Base-by-base conservation (phyloP, 2,113 vertebrate species). In the Erythrolamprus reginae region DNA sequence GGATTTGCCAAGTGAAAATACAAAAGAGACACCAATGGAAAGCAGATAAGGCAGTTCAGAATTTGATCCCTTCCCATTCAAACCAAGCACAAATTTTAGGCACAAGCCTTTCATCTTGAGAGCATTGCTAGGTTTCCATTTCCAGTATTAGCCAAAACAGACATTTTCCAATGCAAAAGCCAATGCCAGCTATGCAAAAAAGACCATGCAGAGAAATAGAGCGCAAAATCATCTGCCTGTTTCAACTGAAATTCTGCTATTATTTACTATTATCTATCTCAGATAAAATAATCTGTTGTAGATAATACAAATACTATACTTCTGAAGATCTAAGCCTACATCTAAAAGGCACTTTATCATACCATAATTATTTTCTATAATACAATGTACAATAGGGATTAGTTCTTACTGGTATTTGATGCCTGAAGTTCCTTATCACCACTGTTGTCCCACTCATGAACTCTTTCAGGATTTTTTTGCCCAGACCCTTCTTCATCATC, bases 371-470 rank as follows among this genome's bases (percentile, higher is more conserved):
- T 24, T 24, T 28, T 86, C 24, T 56, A 58, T 51, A 86, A 50
- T 23, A 86, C 47, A 82, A 33, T 82, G 70, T 45, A 87, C 23
- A 53, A 24, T 8, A 26, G 15, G 42, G 53, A 70, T 87, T 87
- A 61, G 50, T 86, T 89, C 45, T 95, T 95, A 96, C 93, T 95
- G 77, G 61, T 87, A 65, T 88, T 94, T 3, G 5, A 33, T 83
- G 90, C 5, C 33, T 42, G 38, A 28, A 85, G 1, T 0, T 95
- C 84, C 52, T 87, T 86, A 89, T 88, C 84, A 92, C 87, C 88
- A 47, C 53, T 95, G 51, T 83, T 33, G 85, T 92, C 83, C 95
- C 94, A 95, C 84, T 51, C 91, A 94, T 86, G 92, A 96, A 92
- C 77, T 85, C 38, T 61, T 95, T 95, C 56, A 94, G 4, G 51